A percentile compares a stretch with the other conserved stretches of the same genome.
Conservation (phyloP, 1,140 invertebrate species). For the Diabrotica virgifera region DNA sequence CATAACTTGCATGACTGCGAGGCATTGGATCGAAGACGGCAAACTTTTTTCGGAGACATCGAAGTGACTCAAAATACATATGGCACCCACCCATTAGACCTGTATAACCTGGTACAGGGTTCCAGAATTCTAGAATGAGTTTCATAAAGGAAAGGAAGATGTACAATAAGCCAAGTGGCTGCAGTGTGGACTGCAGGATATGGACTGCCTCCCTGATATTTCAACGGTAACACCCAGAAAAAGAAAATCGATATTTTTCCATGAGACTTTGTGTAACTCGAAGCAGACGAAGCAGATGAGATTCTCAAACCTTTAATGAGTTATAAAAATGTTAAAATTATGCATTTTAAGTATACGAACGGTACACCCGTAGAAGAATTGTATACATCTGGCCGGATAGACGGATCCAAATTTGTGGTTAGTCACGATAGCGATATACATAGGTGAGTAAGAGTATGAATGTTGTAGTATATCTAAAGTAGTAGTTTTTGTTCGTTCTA, state of each 20-base stretch:
- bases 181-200: too few relatives aligned
- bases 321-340: constrained; percentile 60
- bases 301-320: constrained; percentile 49
- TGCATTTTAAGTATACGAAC: constrained; percentile 56
- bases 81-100: too few relatives aligned
- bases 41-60: too few relatives aligned
- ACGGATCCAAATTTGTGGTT: constrained; percentile 54
- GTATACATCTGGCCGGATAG: constrained; percentile 55
- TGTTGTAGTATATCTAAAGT: too few relatives aligned
- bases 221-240: constrained; percentile 25
- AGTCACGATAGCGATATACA: constrained; percentile 67
- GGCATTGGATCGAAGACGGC: too few relatives aligned
- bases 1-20: too few relatives aligned
- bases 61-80: too few relatives aligned
- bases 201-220: constrained; percentile 34
- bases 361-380: constrained; percentile 61
- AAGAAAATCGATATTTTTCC: constrained; percentile 46
- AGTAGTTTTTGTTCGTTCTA: too few relatives aligned
- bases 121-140: too few relatives aligned
- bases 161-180: too few relatives aligned
- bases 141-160: too few relatives aligned
- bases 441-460: constrained; percentile 35
- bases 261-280: constrained; percentile 48
- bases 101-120: too few relatives aligned
- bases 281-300: constrained; percentile 42